Conservation (phyloP, 2,113 vertebrate genomes). For the Conger conger region DNA sequence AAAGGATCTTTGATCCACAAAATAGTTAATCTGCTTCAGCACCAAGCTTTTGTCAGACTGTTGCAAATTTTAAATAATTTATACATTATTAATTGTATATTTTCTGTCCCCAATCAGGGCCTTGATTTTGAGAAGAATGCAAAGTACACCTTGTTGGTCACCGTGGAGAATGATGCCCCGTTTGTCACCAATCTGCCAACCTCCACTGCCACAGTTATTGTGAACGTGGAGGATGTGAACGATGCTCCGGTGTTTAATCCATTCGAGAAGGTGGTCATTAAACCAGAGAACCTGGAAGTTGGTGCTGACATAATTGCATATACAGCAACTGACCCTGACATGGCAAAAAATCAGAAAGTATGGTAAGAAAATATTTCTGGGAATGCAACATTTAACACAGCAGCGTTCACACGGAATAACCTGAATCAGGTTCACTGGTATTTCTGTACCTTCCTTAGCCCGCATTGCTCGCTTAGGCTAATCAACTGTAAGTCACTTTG, state of each 20-base stretch:
- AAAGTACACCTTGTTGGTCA: conserved; percentile 62
- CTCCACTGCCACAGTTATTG: conserved; percentile 73
- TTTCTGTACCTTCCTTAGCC: too few relatives aligned
- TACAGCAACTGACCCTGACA: conserved; percentile 82
- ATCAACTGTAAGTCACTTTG: too few relatives aligned
- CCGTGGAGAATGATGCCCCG: conserved; percentile 58
- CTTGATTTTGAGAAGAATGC: conserved; percentile 75
- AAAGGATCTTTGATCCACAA: not conserved
- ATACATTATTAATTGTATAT: not conserved
- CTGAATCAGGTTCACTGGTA: too few relatives aligned
- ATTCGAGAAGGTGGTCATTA: conserved; percentile 44
- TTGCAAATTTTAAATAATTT: not conserved
- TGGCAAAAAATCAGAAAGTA: conserved; percentile 70
- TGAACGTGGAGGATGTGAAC: conserved; percentile 72
- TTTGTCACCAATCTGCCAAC: conserved; percentile 51
- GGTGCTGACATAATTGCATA: conserved; percentile 64
- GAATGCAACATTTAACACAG: not conserved
- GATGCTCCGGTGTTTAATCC: conserved; percentile 75
- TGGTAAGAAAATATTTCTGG: conserved; percentile 54
- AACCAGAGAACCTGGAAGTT: conserved; percentile 61
- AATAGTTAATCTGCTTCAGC: not conserved
- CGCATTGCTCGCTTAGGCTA: too few relatives aligned
- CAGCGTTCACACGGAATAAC: not conserved
- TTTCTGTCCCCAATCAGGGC: conserved; percentile 49
- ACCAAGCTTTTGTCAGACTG: not conserved